phyloP scores from a whole-genome alignment of 2,888 invertebrate genomes.

The Microctonus brassicae region DNA sequence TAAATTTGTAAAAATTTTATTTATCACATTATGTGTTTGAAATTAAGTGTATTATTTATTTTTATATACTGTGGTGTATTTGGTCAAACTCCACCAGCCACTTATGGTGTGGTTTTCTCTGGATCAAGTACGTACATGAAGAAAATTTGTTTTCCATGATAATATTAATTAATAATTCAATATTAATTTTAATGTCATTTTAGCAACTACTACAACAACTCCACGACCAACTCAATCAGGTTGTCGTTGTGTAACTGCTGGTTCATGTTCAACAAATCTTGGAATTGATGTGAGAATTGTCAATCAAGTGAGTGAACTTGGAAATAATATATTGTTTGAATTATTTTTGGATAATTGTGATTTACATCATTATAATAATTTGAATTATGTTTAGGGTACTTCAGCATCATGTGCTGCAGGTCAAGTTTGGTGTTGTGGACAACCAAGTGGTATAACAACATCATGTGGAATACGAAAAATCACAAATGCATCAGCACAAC shows the following conservation, averaged over 20 bases:
- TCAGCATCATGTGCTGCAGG: constrained; percentile 45
- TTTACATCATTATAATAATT: background rate
- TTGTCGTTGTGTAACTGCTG: constrained; percentile 48
- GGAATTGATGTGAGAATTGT: constrained; percentile 58
- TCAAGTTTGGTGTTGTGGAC: constrained; percentile 47
- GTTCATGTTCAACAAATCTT: constrained; percentile 44
- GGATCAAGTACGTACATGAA: background rate
- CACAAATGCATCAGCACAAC: constrained; percentile 39
- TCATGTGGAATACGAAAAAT: constrained; percentile 57
- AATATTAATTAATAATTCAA: background rate
- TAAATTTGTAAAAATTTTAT: background rate
- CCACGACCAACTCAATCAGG: constrained; percentile 11
- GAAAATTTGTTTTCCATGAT: background rate
- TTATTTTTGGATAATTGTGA: background rate
- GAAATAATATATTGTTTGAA: too few relatives aligned
- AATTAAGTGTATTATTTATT: background rate
- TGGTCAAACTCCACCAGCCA: background rate
- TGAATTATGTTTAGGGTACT: background rate
- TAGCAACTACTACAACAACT: background rate
- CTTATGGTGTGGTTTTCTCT: background rate
- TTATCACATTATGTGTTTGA: background rate
- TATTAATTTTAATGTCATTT: background rate
- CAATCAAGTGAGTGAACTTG: constrained; percentile 49
- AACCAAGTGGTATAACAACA: constrained; percentile 22
- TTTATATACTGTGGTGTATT: background rate